phyloP scores from a whole-genome alignment of 2,113 vertebrate species.

The Aplodontia rufa region DNA sequence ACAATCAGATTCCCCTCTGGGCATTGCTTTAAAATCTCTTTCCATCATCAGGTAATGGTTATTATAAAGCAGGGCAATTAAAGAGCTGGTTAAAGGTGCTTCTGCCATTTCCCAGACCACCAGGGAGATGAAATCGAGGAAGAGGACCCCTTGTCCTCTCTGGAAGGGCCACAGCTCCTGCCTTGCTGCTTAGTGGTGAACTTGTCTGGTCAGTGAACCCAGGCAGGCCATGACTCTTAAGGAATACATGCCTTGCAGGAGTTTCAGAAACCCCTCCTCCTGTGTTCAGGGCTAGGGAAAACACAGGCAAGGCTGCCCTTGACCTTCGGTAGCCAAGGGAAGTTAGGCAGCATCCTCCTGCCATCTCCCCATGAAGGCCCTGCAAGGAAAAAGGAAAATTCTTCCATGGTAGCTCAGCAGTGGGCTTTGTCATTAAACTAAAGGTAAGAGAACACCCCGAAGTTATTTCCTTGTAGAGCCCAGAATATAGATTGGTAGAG shows the following conservation, averaged over 20 bases:
- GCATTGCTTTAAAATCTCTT: constrained; percentile 49
- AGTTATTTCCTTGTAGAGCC: neutral
- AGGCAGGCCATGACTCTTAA: neutral
- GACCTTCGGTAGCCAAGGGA: neutral
- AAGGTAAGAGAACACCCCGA: neutral
- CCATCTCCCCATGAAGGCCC: neutral
- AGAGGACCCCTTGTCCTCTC: neutral
- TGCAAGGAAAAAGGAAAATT: neutral
- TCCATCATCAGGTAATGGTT: constrained; percentile 20
- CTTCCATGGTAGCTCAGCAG: rapidly evolving
- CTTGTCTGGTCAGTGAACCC: constrained; percentile 22
- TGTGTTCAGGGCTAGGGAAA: neutral
- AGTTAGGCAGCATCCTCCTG: neutral
- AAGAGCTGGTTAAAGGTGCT: neutral
- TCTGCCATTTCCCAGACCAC: neutral
- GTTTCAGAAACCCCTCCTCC: neutral
- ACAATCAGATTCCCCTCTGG: constrained; percentile 18
- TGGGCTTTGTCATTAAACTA: neutral
- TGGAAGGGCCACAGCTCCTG: neutral
- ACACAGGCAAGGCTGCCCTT: neutral
- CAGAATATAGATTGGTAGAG: neutral
- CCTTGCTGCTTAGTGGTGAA: neutral
- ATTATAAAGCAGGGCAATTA: constrained; percentile 22
- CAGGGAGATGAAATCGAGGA: neutral
- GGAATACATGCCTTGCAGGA: neutral